Evolutionary conservation across 2,113 vertebrate species (phyloP), one percentile per base, ranked within the genome.

Genomic region (Pavo muticus): DNA sequence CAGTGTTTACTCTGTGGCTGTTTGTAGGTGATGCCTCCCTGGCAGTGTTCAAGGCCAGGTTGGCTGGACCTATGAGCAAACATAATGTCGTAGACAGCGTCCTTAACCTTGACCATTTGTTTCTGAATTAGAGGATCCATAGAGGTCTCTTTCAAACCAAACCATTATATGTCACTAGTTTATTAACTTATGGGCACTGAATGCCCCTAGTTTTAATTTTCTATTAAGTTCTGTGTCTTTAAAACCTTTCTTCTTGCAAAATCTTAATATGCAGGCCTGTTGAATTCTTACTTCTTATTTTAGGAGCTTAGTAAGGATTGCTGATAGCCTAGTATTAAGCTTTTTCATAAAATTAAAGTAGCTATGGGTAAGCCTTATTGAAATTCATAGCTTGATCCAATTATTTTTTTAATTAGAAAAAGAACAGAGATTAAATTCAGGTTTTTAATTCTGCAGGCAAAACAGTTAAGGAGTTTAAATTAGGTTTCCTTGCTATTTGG

Each of bases 381-480:
- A 92, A 74, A 83, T 74, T 83, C 56, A 48, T 69, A 87, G 35
- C 61, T 69, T 24, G 12, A 69, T 47, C 77, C 57, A 65, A 75
- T 90, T 78, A 35, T 67, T 79, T 91, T 86, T 81, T 82, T 72
- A 90, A 79, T 90, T 83, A 86, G 86, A 77, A 82, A 64, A 32
- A 68, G 65, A 72, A 78, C 59, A 16, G 35, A 92, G 42, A 90
- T 89, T 60, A 70, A 74, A 70, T 77, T 64, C 21, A 65, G 27
- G 74, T 86, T 86, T 86, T 40, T 77, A 89, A 64, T 64, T 94
- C 77, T 69, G 11, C 24, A 74, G n/a, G n/a, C 54, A 65, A 68
- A 86, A 63, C 40, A 60, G 68, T 91, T 54, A n/a, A 20, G 32
- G 32, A 35, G 16, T 72, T 35, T 77, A 45, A 70, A 35, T 88